Percentiles rank a stretch among this genome's conserved stretches.
Evolutionary conservation across 2,113 vertebrate species (phyloP).

Genomic region (Myrmophylax atrothorax): DNA sequence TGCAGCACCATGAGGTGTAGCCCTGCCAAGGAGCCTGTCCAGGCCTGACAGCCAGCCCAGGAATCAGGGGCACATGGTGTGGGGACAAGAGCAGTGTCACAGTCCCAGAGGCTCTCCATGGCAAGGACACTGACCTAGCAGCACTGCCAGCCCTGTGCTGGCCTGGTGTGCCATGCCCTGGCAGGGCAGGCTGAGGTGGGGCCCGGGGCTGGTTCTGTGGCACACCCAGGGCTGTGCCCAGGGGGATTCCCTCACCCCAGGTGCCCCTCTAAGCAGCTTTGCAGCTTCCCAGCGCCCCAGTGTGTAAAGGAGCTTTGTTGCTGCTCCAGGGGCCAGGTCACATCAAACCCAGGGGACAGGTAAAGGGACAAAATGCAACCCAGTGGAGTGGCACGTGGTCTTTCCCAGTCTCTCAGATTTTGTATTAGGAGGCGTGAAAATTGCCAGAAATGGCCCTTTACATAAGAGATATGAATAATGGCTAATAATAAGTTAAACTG

Average conservation of each 20-base stretch:
- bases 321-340: not conserved
- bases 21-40: not conserved
- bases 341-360: not conserved
- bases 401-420: not conserved
- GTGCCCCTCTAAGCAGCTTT: constrained; percentile 31
- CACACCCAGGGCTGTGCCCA: not conserved
- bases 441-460: not conserved
- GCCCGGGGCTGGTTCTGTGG: not conserved
- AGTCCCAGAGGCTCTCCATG: not conserved
- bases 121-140: not conserved
- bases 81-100: not conserved
- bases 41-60: not conserved
- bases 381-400: not conserved
- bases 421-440: not conserved
- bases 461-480: not conserved
- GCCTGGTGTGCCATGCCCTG: not conserved
- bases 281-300: not conserved
- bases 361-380: not conserved
- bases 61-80: not conserved
- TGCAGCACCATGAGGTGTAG: not conserved
- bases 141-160: not conserved
- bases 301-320: constrained; percentile 14
- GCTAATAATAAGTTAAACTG: not conserved
- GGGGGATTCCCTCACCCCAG: constrained; percentile 39
- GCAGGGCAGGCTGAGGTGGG: rapidly evolving